Percentiles rank a stretch among this genome's conserved stretches.
Evolutionary conservation across 2,113 vertebrate species (phyloP).

Genomic region (Oreotrochilus melanogaster): DNA sequence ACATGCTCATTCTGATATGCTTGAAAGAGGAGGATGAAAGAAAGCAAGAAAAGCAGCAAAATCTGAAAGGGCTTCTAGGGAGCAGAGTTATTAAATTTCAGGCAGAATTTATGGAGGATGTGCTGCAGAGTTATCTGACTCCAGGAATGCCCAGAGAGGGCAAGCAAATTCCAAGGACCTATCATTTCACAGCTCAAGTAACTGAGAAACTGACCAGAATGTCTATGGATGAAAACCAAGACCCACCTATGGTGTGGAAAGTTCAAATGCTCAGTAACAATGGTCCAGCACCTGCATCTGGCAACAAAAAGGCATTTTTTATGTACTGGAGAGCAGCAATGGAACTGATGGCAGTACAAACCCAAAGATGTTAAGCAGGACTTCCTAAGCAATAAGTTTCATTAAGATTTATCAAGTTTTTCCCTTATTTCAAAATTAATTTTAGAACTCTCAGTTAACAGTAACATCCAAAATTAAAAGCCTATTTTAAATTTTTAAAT

Average conservation of each 20-base stretch:
- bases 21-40: not conserved
- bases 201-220: not conserved
- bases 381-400: not conserved
- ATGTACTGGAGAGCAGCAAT: not conserved
- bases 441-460: not conserved
- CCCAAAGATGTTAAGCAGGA: not conserved
- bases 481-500: not conserved
- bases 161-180: not conserved
- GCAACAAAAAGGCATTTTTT: not conserved
- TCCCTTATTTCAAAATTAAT: not conserved
- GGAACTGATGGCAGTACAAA: not conserved
- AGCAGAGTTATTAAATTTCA: not conserved
- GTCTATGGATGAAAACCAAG: not conserved
- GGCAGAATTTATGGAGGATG: not conserved
- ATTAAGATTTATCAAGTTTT: not conserved
- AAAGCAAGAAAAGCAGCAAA: not conserved
- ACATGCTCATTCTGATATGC: not conserved
- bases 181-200: not conserved
- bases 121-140: not conserved
- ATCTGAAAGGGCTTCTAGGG: not conserved
- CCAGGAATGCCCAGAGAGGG: not conserved
- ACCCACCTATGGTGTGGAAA: not conserved
- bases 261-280: not conserved
- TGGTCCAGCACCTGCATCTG: not conserved
- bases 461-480: not conserved